Base-by-base conservation (phyloP, 2,888 invertebrate genomes). In the Chalcosyrphus nemorum region DNA sequence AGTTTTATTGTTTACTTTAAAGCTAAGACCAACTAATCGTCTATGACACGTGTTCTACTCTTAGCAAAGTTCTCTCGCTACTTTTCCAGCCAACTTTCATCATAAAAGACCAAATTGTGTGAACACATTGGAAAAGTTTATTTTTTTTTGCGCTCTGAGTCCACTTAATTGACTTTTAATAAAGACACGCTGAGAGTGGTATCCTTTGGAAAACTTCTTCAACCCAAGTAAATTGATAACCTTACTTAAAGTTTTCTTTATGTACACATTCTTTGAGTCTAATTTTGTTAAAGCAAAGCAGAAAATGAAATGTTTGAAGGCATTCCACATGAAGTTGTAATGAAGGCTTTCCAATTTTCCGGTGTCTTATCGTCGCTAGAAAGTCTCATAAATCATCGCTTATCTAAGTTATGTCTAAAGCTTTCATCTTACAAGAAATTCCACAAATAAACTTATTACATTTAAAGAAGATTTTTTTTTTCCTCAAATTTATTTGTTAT, bases 141-240 rank as follows among this genome's bases (percentile, higher is more conserved):
- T 24, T 19, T 50, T 71, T 35, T 27, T 38, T 27, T 35, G 3
- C 21, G 4, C 63, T 29, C 54, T 54, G 43, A 74, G 63, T 63
- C 63, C 47, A 54, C 43, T 63, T 74, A 74, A 74, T 74, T 74
- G 72, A 74, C 72, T 74, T 74, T 61, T 63, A 63, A 74, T 74
- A 63, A 54, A 74, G 61, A 74, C 54, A 63, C 47, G 38, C 47
- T 47, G 59, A 27, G 45, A 27, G 13, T 52, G 15, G 13, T 52
- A 27, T 19, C 2, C 32, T 35, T 50, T 2, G n/a, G 24, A 52
- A 52, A 52, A 27, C 38, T 52, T 68, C 17, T 15, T 47, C 47
- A 59, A 13, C 47, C 47, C 21, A 21, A 47, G 21, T 45, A 21
- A 45, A 45, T 21, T 21, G 47, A 47, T 47, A 47, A 21, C 21